phyloP scores from a whole-genome alignment of 2,797 vertebrate species.

The Crax fasciolata region DNA sequence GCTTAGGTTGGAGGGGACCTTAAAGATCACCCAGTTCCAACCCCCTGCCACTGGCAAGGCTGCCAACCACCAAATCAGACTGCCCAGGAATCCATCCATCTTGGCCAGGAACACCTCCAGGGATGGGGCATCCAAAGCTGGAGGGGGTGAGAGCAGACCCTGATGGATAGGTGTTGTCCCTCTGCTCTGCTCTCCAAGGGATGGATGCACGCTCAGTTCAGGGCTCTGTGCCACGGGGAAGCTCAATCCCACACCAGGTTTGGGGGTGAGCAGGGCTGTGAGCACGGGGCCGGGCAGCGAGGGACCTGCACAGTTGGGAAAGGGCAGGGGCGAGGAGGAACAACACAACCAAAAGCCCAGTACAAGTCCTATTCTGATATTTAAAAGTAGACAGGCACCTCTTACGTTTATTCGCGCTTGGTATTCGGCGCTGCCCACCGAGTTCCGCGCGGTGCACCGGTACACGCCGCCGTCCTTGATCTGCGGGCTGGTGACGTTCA shows the following conservation, averaged over 20 bases:
- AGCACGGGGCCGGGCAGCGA: background rate
- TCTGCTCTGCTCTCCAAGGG: background rate
- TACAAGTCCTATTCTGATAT: constrained; percentile 94
- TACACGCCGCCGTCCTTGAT: constrained; percentile 97
- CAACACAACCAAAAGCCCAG: constrained; percentile 60
- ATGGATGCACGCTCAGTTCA: rapidly evolving
- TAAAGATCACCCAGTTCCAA: no score
- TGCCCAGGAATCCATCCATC: no score
- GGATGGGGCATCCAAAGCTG: background rate
- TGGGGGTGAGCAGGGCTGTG: rapidly evolving
- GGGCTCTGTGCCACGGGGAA: background rate
- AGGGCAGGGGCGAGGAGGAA: background rate
- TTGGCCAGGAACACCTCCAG: no score
- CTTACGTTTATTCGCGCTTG: constrained; percentile 99
- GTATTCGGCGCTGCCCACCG: constrained; percentile 99
- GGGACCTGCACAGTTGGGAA: constrained; percentile 77
- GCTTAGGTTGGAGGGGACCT: no score
- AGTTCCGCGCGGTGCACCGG: constrained; percentile 98
- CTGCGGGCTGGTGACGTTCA: constrained; percentile 95
- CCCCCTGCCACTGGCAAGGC: no score
- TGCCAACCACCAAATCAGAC: no score
- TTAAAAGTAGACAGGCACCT: constrained; percentile 99
- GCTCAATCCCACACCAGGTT: background rate
- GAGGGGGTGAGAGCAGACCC: rapidly evolving
- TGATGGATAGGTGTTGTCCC: rapidly evolving